Evolutionary conservation across 2,888 invertebrate genomes (phyloP), one percentile per base, ranked within the genome.

Genomic region (Rotaria sp.): DNA sequence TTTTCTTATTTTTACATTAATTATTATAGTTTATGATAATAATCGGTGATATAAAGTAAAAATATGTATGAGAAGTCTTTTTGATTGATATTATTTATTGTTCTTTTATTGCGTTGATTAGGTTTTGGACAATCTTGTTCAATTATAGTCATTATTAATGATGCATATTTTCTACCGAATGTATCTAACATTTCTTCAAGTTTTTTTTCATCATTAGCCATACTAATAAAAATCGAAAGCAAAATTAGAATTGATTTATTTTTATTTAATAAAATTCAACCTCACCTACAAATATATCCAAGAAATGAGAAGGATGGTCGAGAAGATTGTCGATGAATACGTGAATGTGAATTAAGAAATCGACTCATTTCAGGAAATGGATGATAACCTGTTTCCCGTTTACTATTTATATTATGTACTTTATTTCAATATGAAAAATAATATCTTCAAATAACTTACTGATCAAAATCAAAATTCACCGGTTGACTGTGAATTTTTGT

Each of bases 321-420:
- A 35, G 35, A 3, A 15, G 67, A 38, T 35, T 18, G 67, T 18
- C 21, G 67, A 67, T 67, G 67, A 35, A 67, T 30, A 10, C 67
- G 67, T 35, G 67, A 67, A 67, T 67, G 35, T 21, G 67, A 67
- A 67, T 67, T 67, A 21, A 67, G 67, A 67, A 67, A 67, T 67
- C 67, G 35, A 67, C 67, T 67, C 67, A 67, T 67, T 67, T 67
- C 67, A 35, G 67, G 67, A 67, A 67, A 67, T 67, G 67, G 67
- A 67, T 67, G 67, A 35, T 67, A 38, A 18, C 35, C 35, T 18
- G 67, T 2, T 35, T 67, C 35, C 67, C 35, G 21, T 67, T 35
- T 21, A 67, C 67, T 67, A 67, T 67, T 67, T 15, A 59, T 5
- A 30, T 30, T 30, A 30, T 0, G 7, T 30, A 15, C 11, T n/a